phyloP scores from a whole-genome alignment of 2,888 invertebrate species.

The Anarsia innoxiella region DNA sequence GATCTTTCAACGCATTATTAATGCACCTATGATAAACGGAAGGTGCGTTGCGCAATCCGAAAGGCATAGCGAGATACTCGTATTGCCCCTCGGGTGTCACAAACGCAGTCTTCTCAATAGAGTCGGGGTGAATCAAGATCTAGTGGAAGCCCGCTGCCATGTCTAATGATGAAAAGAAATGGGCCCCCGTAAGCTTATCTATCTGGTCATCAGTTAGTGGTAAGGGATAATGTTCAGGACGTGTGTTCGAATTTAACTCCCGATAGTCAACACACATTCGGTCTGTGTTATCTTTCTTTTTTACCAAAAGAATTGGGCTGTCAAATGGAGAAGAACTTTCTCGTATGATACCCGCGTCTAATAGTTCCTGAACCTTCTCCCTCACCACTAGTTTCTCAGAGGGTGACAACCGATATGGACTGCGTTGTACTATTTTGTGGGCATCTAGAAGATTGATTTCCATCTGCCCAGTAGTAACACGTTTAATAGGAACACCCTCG shows the following conservation, averaged over 20 bases:
- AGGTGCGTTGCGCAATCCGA: not conserved
- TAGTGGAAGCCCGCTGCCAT: too few species aligned
- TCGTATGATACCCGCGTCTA: constrained; percentile 3
- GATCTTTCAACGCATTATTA: constrained; percentile 16
- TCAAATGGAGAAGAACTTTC: constrained; percentile 6
- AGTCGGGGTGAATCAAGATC: constrained; percentile 20
- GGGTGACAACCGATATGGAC: constrained; percentile 1
- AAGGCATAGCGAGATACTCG: too few species aligned
- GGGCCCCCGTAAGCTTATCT: constrained; percentile 1
- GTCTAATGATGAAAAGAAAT: not conserved
- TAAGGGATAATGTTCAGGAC: too few species aligned
- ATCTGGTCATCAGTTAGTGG: too few species aligned
- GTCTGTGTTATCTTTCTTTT: not conserved
- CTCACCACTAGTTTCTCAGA: not conserved
- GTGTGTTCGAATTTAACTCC: too few species aligned
- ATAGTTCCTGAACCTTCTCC: constrained; percentile 1
- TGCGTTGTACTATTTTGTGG: constrained; percentile 1
- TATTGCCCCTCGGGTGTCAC: too few species aligned
- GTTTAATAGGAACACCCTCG: not conserved
- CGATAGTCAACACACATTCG: too few species aligned
- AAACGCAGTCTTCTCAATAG: constrained; percentile 16
- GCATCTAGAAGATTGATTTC: constrained; percentile 4
- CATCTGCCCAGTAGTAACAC: not conserved
- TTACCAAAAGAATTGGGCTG: constrained; percentile 1
- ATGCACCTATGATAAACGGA: constrained; percentile 15